These are phyloP conservation scores for Sebastes diaconus DNA, from an alignment of 2,797 vertebrate species.

Conservation along the genomic window DNA sequence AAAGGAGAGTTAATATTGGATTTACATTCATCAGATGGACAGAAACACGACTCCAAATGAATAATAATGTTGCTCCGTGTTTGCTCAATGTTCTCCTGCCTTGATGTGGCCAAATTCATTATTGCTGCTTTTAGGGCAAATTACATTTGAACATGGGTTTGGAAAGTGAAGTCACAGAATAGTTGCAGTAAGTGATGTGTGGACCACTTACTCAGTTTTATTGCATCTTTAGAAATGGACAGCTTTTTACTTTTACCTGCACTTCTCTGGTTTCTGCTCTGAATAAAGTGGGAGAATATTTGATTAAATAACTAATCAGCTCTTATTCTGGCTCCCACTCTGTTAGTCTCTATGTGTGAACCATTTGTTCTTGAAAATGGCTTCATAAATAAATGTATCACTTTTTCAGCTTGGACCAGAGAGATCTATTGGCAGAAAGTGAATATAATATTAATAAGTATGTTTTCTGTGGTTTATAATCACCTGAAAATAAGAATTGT, in stretches of 20 bases:
- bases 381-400: neutral
- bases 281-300: neutral
- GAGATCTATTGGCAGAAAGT: accelerated
- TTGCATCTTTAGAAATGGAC: neutral
- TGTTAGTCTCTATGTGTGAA: neutral
- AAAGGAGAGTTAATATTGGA: neutral
- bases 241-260: neutral
- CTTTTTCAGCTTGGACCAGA: neutral
- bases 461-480: too few relatives aligned
- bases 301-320: neutral
- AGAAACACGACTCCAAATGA: neutral
- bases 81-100: neutral
- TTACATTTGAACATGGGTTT: neutral
- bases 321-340: neutral
- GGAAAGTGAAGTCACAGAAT: neutral
- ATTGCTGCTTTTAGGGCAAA: neutral
- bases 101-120: neutral
- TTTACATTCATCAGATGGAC: neutral
- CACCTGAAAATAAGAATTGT: too few relatives aligned
- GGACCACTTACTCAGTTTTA: neutral
- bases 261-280: neutral
- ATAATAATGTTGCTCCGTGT: neutral
- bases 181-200: neutral
- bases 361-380: neutral
- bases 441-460: too few relatives aligned